A percentile compares a stretch with the other conserved stretches of the same genome.
These are phyloP conservation scores for Hirundo rustica DNA, from an alignment of 2,797 vertebrate species.

Conservation along the genomic window DNA sequence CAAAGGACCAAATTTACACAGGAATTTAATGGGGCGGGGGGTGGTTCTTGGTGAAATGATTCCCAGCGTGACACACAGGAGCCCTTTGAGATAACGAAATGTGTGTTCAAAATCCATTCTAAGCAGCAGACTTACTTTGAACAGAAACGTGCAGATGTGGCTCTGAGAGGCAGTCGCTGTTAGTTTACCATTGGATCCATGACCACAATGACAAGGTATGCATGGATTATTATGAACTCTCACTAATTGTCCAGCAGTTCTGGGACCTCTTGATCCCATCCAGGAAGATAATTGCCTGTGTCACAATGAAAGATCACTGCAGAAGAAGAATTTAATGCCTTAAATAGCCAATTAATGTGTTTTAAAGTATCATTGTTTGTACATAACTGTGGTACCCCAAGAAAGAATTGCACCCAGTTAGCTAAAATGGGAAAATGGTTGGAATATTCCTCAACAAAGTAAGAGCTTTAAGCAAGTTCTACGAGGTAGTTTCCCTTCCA, in stretches of 20 bases:
- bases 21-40: neutral
- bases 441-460: neutral
- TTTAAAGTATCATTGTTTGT: neutral
- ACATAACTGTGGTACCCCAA: neutral
- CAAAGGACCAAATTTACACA: neutral
- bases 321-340: neutral
- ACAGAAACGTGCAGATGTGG: neutral
- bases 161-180: neutral
- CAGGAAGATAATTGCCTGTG: neutral
- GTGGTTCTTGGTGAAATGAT: neutral
- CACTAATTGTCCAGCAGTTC: conserved; percentile 21
- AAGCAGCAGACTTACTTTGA: neutral
- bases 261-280: neutral
- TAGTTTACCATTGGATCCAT: neutral
- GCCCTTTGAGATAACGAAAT: neutral
- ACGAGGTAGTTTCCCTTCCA: neutral
- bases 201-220: neutral
- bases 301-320: neutral
- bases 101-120: neutral
- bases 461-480: neutral
- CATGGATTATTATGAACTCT: neutral
- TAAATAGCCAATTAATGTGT: conserved; percentile 4
- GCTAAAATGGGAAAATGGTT: neutral
- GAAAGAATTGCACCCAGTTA: neutral
- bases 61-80: neutral